Evolutionary conservation across 2,888 invertebrate species (phyloP).

Genomic region (Brachypterus glaber): DNA sequence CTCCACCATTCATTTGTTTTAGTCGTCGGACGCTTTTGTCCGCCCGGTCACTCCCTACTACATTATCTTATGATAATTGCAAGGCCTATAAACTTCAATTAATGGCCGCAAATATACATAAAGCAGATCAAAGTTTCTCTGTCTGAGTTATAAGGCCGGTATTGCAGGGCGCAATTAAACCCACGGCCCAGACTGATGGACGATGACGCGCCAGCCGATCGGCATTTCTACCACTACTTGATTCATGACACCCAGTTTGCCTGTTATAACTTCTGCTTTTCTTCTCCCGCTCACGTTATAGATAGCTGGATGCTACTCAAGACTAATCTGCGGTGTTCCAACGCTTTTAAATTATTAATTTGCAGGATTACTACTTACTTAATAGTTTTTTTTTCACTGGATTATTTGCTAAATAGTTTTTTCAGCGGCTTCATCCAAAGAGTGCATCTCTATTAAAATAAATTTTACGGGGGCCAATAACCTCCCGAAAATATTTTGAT

Average conservation of each 20-base stretch:
- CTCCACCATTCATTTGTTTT: conserved; percentile 2
- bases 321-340: no score
- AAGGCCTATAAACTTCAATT: conserved; percentile 42
- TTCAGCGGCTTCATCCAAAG: no score
- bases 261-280: neutral
- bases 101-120: conserved; percentile 41
- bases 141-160: conserved; percentile 37
- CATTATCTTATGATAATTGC: conserved; percentile 43
- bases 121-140: conserved; percentile 41
- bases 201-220: conserved; percentile 33
- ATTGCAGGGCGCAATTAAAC: conserved; percentile 39
- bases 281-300: neutral
- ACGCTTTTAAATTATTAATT: no score
- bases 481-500: no score
- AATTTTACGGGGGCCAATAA: no score
- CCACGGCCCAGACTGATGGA: conserved; percentile 41
- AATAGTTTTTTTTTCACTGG: no score
- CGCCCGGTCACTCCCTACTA: conserved; percentile 36
- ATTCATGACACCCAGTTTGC: conserved; percentile 23
- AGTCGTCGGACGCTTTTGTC: conserved; percentile 17
- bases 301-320: no score
- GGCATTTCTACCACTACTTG: conserved; percentile 31
- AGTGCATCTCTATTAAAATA: no score
- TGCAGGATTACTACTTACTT: no score
- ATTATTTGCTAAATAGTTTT: no score